phyloP scores from a whole-genome alignment of 2,113 vertebrate species.

The Gopherus flavomarginatus region DNA sequence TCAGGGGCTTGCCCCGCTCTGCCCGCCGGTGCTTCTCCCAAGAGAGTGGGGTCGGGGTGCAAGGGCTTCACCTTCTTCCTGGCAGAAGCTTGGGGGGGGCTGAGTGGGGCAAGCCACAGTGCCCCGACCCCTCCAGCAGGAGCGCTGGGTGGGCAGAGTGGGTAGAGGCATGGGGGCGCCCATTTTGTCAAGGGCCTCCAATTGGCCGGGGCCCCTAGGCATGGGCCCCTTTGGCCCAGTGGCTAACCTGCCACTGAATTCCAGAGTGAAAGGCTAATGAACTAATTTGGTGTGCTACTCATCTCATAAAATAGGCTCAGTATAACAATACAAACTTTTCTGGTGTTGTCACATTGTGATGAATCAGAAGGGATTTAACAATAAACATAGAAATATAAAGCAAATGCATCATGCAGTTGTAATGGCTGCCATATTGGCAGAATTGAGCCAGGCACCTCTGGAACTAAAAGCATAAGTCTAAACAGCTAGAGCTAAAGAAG shows the following conservation, averaged over 20 bases:
- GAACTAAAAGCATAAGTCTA: background rate
- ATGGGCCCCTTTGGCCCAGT: too few species aligned
- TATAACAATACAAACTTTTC: background rate
- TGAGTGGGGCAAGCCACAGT: too few species aligned
- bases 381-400: background rate
- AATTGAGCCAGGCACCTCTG: background rate
- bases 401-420: background rate
- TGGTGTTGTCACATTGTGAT: background rate
- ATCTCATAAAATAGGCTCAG: background rate
- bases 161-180: too few species aligned
- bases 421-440: background rate
- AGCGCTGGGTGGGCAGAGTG: accelerated
- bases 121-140: too few species aligned
- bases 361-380: background rate
- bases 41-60: too few species aligned
- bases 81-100: too few species aligned
- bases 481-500: background rate
- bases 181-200: too few species aligned
- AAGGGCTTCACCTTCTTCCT: too few species aligned
- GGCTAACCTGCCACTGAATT: too few species aligned
- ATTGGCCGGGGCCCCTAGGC: too few species aligned
- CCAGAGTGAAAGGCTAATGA: background rate
- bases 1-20: too few species aligned
- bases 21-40: too few species aligned
- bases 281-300: background rate